Evolutionary conservation across 2,888 invertebrate genomes (phyloP).

Genomic region (Galerucella calmariensis): DNA sequence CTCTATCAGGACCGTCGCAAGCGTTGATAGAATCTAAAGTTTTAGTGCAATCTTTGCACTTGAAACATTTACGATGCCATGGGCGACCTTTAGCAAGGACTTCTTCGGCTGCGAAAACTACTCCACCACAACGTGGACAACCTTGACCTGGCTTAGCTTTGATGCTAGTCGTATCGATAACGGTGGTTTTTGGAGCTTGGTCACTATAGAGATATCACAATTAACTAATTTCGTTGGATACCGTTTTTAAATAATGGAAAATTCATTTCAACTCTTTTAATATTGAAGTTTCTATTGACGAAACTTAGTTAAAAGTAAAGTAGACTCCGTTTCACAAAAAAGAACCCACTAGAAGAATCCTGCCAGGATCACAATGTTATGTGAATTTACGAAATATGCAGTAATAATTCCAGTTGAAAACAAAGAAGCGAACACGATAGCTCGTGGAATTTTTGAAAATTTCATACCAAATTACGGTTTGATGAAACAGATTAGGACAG

Average conservation of each 20-base stretch:
- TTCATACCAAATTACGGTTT: too few relatives aligned
- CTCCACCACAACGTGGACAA: constrained; percentile 89
- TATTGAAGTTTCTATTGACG: too few relatives aligned
- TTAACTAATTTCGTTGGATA: too few relatives aligned
- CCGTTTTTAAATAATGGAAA: background rate
- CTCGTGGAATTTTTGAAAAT: too few relatives aligned
- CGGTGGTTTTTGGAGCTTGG: constrained; percentile 79
- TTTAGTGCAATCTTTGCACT: constrained; percentile 92
- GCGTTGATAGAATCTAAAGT: constrained; percentile 95
- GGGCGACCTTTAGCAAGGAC: constrained; percentile 89
- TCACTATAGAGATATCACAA: constrained; percentile 68
- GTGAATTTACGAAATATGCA: too few relatives aligned
- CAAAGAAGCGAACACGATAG: too few relatives aligned
- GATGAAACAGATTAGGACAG: too few relatives aligned
- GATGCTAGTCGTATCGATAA: constrained; percentile 83
- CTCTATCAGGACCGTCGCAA: constrained; percentile 92
- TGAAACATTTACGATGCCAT: constrained; percentile 95
- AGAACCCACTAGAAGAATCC: too few relatives aligned
- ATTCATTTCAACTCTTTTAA: background rate
- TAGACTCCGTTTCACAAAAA: too few relatives aligned
- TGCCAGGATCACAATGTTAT: too few relatives aligned
- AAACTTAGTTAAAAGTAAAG: too few relatives aligned
- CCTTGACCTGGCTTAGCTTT: constrained; percentile 87
- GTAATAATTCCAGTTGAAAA: too few relatives aligned
- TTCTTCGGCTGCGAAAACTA: constrained; percentile 94